Conservation (phyloP, 2,113 vertebrate species). For the Tragelaphus scriptus region DNA sequence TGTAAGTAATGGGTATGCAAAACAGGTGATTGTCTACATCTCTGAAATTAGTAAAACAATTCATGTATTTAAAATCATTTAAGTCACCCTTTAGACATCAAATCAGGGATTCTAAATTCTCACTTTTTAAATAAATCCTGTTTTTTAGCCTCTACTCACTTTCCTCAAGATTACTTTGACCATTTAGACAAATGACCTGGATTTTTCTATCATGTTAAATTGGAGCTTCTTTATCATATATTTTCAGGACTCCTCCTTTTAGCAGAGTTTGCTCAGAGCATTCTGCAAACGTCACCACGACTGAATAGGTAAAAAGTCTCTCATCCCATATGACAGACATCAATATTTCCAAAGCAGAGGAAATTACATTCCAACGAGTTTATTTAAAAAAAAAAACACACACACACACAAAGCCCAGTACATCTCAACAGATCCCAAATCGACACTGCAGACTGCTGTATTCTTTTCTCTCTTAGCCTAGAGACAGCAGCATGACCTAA, state of each 20-base stretch:
- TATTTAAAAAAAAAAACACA: not conserved
- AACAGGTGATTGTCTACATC: not conserved
- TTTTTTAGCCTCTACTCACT: not conserved
- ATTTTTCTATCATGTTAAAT: not conserved
- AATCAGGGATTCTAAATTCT: not conserved
- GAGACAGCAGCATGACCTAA: not conserved
- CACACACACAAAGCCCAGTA: not conserved
- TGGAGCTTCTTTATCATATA: not conserved
- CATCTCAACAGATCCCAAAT: not conserved
- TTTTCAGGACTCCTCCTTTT: not conserved
- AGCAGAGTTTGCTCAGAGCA: not conserved
- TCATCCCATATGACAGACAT: not conserved
- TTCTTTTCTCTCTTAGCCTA: not conserved
- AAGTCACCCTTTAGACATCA: not conserved
- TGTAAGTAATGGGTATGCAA: not conserved
- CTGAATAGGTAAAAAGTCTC: not conserved
- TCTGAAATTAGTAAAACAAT: not conserved
- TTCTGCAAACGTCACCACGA: not conserved
- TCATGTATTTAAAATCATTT: not conserved
- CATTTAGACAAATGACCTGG: not conserved
- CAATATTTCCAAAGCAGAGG: not conserved
- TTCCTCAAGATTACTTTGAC: not conserved
- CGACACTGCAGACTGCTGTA: not conserved
- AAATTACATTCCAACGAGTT: not conserved
- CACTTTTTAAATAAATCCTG: not conserved